Base-by-base conservation (phyloP, 1,140 invertebrate genomes). In the Temnothorax nylanderi region DNA sequence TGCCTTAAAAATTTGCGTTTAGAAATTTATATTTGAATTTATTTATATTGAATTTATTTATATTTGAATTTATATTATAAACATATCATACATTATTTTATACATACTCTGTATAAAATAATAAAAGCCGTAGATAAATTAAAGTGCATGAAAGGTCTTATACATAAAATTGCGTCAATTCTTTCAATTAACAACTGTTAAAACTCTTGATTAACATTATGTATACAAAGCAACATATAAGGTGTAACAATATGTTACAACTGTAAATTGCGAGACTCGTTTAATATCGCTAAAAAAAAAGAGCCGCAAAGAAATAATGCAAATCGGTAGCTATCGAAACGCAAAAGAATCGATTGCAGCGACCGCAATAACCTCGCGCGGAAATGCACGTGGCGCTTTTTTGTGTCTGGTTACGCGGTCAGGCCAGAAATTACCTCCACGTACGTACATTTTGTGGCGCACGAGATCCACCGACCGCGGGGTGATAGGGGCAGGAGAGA, bases 361-460 rank as follows among this genome's bases (percentile, higher is more conserved):
- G 41, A 56, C 41, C 75, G 58, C 47, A 69, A 80, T 80, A 80
- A 54, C 41, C 41, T 49, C 64, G 47, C 21, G 47, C 10, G 34
- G 47, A 80, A 67, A 80, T 54, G 21, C 34, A 65, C 60, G 32
- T 80, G 21, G 34, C n/a, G 32, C 26, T 84, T 74, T 82, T 54
- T 44, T 67, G 62, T 13, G 62, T 78, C 62, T 81, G 56, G 37
- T 84, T 84, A 74, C 54, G 56, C 41, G 71, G 56, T 75, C 62
- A 69, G 62, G 21, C 51, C 41, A 82, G 37, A 74, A 47, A 75
- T 84, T 64, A 76, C 58, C 44, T 76, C 34, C 21, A 32, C 44
- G 49, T 54, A 78, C 82, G 58, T 77, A 77, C 58, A 18, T 85
- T 65, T 74, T 47, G 74, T 54, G 44, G 44, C 74, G 62, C 47